phyloP scores from a whole-genome alignment of 2,797 vertebrate species.

The Mormyrops attenuatus region DNA sequence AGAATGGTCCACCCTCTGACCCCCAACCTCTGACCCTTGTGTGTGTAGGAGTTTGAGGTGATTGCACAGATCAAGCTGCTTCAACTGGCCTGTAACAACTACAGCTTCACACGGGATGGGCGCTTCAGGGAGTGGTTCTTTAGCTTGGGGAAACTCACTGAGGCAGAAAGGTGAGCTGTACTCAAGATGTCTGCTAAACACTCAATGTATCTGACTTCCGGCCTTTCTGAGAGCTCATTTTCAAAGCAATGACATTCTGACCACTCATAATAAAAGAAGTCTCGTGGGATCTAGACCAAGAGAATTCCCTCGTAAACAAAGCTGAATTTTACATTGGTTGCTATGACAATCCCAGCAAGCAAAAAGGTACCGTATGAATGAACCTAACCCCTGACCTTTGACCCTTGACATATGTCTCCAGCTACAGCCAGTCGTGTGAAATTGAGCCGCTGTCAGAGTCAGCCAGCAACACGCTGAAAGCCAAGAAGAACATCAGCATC shows the following conservation, averaged over 20 bases:
- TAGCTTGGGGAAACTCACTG: constrained; percentile 72
- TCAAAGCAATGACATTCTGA: not conserved
- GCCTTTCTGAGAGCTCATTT: not conserved
- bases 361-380: not conserved
- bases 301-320: not conserved
- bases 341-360: not conserved
- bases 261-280: not conserved
- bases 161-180: constrained; percentile 74
- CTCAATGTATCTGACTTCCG: not conserved
- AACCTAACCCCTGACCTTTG: not conserved
- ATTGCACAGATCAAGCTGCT: constrained; percentile 93
- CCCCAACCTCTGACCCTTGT: not conserved
- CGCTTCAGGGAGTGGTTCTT: constrained; percentile 81
- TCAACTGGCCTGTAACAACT: constrained; percentile 89
- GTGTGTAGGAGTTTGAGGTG: constrained; percentile 81
- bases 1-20: not conserved
- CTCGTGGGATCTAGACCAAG: not conserved
- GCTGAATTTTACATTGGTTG: not conserved
- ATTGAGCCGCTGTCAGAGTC: constrained; percentile 87
- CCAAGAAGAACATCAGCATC: constrained; percentile 82
- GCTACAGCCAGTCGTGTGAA: constrained; percentile 84
- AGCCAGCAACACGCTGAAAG: constrained; percentile 79
- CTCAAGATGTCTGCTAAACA: not conserved
- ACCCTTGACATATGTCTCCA: constrained; percentile 38
- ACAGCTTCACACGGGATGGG: constrained; percentile 76